phyloP scores from a whole-genome alignment of 2,888 invertebrate species.

The Eupsilia transversa region DNA sequence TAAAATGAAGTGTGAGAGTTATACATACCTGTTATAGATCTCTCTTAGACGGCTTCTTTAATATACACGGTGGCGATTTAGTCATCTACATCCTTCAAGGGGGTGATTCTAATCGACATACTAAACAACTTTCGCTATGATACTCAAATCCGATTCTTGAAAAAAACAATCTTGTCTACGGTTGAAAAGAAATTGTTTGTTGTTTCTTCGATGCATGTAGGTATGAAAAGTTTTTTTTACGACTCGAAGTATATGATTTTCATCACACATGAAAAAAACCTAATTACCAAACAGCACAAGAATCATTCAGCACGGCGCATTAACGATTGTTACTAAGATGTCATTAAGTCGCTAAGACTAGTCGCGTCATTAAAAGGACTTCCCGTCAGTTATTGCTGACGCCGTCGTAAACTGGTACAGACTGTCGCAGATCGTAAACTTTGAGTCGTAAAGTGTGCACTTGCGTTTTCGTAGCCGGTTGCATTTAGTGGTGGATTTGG shows the following conservation, averaged over 20 bases:
- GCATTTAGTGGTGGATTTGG: conserved; percentile 43
- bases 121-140: background rate
- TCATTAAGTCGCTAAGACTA: conserved; percentile 58
- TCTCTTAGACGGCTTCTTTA: too few species aligned
- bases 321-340: conserved; percentile 49
- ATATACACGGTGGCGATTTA: background rate
- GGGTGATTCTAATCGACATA: background rate
- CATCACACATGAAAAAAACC: background rate
- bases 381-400: conserved; percentile 65
- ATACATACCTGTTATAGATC: too few species aligned
- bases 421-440: conserved; percentile 67
- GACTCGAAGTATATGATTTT: too few species aligned
- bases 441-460: conserved; percentile 58
- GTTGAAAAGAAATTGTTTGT: too few species aligned
- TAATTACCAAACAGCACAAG: background rate
- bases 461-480: conserved; percentile 53
- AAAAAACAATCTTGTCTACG: too few species aligned
- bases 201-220: too few species aligned
- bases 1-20: background rate
- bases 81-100: background rate
- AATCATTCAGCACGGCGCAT: conserved; percentile 26
- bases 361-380: conserved; percentile 59
- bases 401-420: conserved; percentile 58
- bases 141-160: too few species aligned
- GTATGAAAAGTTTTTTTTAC: too few species aligned